phyloP scores from a whole-genome alignment of 2,888 invertebrate species.

The Ichneumoninae sp. region DNA sequence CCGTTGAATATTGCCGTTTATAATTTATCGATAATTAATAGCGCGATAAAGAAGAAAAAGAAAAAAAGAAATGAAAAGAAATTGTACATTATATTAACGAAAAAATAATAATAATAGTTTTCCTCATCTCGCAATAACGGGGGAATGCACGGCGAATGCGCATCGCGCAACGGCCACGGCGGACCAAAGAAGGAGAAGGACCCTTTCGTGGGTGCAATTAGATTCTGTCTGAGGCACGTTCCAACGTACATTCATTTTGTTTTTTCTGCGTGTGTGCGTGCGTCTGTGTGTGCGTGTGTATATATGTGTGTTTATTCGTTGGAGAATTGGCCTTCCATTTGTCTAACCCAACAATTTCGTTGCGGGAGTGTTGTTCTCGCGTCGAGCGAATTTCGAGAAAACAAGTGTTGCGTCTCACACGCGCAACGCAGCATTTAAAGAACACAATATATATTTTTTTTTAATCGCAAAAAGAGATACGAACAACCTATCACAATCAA shows the following conservation, averaged over 20 bases:
- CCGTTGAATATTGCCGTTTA: conserved; percentile 64
- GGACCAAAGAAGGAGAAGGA: conserved; percentile 78
- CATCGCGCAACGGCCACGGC: conserved; percentile 71
- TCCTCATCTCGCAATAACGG: conserved; percentile 72
- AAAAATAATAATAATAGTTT: conserved; percentile 68
- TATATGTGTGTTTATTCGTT: conserved; percentile 29
- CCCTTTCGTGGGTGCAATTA: conserved; percentile 60
- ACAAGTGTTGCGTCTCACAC: conserved; percentile 5
- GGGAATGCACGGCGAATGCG: conserved; percentile 70
- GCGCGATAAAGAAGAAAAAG: conserved; percentile 19
- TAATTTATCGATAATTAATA: conserved; percentile 54
- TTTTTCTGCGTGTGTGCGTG: conserved; percentile 14
- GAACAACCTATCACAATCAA: conserved; percentile 25
- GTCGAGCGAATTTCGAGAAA: conserved; percentile 50
- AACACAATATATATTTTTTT: neutral
- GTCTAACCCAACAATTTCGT: conserved; percentile 42
- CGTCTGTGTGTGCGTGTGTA: conserved; percentile 7
- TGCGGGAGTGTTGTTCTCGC: conserved; percentile 20
- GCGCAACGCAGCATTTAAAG: conserved; percentile 37
- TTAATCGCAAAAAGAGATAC: neutral
- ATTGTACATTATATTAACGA: conserved; percentile 75
- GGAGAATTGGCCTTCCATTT: conserved; percentile 35
- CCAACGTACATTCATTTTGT: conserved; percentile 34
- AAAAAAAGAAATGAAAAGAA: conserved; percentile 43
- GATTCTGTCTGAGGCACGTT: conserved; percentile 63